A percentile compares a stretch with the other conserved stretches of the same genome.
Conservation (phyloP, 2,113 vertebrate species). For the Dascyllus trimaculatus region DNA sequence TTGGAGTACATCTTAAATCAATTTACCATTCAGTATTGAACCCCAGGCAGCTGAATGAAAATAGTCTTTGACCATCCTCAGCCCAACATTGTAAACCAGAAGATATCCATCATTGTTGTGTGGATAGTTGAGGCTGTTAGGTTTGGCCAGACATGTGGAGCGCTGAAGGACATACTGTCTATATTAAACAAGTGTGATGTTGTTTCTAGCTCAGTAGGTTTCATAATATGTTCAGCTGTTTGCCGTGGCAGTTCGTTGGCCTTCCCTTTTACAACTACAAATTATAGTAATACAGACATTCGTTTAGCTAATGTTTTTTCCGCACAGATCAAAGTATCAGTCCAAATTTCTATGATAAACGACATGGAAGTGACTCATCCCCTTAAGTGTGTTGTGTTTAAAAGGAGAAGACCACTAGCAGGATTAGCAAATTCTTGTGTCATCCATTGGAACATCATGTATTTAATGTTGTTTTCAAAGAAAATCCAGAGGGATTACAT, state of each 20-base stretch:
- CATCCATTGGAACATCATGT: constrained; percentile 48
- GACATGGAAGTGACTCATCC: constrained; percentile 44
- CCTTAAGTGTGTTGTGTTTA: constrained; percentile 31
- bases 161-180: constrained; percentile 60
- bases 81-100: constrained; percentile 64
- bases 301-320: constrained; percentile 13
- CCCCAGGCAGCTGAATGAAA: constrained; percentile 45
- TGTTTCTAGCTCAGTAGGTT: constrained; percentile 42
- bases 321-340: constrained; percentile 12
- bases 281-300: constrained; percentile 3
- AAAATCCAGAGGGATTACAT: constrained; percentile 62
- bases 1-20: constrained; percentile 29
- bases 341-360: constrained; percentile 44
- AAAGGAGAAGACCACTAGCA: constrained; percentile 34
- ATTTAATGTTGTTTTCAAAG: constrained; percentile 63
- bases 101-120: constrained; percentile 77
- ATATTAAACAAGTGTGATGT: constrained; percentile 67
- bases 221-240: constrained; percentile 37
- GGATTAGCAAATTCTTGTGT: constrained; percentile 31
- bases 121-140: constrained; percentile 60
- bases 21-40: constrained; percentile 16
- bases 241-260: constrained; percentile 27
- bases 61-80: constrained; percentile 47
- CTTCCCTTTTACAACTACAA: constrained; percentile 11
- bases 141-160: constrained; percentile 59